These are phyloP conservation scores for Anabacerthia variegaticeps DNA, from an alignment of 2,797 vertebrate species.

Conservation along the genomic window DNA sequence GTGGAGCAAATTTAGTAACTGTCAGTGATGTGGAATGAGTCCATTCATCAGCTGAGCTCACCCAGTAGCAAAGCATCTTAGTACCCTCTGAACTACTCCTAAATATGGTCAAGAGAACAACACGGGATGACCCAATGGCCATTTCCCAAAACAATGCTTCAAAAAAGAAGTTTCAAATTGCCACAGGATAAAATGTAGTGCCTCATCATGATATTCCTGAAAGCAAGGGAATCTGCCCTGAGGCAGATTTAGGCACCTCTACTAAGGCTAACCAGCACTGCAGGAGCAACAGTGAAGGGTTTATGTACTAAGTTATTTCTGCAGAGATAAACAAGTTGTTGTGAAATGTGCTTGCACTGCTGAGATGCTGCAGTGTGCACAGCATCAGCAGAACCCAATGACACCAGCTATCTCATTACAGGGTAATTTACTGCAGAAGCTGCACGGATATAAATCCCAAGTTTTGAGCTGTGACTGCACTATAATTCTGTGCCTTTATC, in stretches of 20 bases:
- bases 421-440: neutral
- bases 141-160: neutral
- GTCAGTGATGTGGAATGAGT: neutral
- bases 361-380: neutral
- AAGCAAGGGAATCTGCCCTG: neutral
- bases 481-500: neutral
- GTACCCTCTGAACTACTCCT: neutral
- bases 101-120: neutral
- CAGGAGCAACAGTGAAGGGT: neutral
- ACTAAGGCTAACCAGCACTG: neutral
- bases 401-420: neutral
- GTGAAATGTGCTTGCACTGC: neutral
- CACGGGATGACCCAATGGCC: neutral
- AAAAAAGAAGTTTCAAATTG: neutral
- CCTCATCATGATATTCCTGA: neutral
- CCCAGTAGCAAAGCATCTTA: neutral
- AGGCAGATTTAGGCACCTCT: neutral
- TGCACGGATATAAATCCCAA: neutral
- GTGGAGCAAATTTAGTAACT: slow-evolving; percentile 16
- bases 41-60: neutral
- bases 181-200: neutral
- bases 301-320: neutral
- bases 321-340: neutral
- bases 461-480: neutral
- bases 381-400: neutral